phyloP scores from a whole-genome alignment of 2,797 vertebrate genomes.

The Graptemys geographica region DNA sequence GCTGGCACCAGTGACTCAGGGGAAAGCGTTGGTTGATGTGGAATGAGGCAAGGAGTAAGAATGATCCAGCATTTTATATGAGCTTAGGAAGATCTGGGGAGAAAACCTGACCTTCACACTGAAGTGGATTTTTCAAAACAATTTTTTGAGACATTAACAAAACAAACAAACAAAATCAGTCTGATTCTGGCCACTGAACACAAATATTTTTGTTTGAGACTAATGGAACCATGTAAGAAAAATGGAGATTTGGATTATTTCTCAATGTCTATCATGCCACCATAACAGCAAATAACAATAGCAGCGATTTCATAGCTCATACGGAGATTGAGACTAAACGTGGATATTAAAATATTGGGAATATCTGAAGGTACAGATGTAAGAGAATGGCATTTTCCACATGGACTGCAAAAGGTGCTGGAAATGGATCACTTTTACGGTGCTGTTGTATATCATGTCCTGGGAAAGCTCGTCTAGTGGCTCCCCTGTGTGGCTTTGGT shows the following conservation, averaged over 20 bases:
- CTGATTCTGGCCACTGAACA: rapidly evolving
- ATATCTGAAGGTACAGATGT: rapidly evolving
- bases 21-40: neutral
- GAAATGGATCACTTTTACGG: rapidly evolving
- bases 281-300: neutral
- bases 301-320: neutral
- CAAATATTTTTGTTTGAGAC: neutral
- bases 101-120: neutral
- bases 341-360: neutral
- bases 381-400: neutral
- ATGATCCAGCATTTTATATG: rapidly evolving
- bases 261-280: neutral
- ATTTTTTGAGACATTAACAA: rapidly evolving
- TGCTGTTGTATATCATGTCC: rapidly evolving
- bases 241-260: neutral
- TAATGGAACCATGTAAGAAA: neutral
- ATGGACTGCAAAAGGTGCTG: rapidly evolving
- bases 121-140: neutral
- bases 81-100: neutral
- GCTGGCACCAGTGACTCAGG: neutral
- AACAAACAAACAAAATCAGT: neutral
- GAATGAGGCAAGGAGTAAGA: neutral
- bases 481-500: neutral
- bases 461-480: rapidly evolving
- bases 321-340: neutral